A percentile compares a stretch with the other conserved stretches of the same genome.
Evolutionary conservation across 2,888 invertebrate species (phyloP).

Genomic region (Eilema sororculum): DNA sequence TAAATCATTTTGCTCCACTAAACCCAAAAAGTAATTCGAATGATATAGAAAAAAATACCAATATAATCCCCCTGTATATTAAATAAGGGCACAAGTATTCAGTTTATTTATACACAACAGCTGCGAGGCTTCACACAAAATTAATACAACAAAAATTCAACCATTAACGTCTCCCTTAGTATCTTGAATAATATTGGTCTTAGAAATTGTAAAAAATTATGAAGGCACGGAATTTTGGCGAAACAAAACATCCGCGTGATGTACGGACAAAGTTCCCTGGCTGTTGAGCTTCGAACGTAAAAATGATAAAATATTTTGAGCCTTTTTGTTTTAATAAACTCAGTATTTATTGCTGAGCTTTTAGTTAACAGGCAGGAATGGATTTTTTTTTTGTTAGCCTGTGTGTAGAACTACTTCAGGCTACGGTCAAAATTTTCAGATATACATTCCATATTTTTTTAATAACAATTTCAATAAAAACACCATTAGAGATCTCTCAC

Average conservation of each 20-base stretch:
- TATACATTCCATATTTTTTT: no score
- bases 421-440: no score
- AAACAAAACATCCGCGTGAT: slow-evolving; percentile 13
- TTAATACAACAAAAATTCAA: slow-evolving; percentile 19
- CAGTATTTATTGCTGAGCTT: not conserved
- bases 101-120: slow-evolving; percentile 17
- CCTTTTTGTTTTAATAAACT: slow-evolving; percentile 8
- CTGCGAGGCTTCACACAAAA: slow-evolving; percentile 25
- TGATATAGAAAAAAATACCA: not conserved
- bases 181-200: slow-evolving; percentile 25
- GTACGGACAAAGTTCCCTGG: slow-evolving; percentile 15
- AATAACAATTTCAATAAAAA: no score
- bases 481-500: no score
- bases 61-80: not conserved
- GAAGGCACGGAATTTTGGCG: slow-evolving; percentile 5
- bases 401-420: not conserved
- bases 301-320: slow-evolving; percentile 12
- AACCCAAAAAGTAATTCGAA: not conserved
- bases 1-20: not conserved
- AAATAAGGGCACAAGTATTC: slow-evolving; percentile 6
- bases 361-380: no score
- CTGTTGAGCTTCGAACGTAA: slow-evolving; percentile 5
- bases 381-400: not conserved
- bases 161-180: slow-evolving; percentile 15
- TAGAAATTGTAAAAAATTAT: slow-evolving; percentile 16